phyloP scores from a whole-genome alignment of 2,888 invertebrate genomes.

The Andrena bucephala region DNA sequence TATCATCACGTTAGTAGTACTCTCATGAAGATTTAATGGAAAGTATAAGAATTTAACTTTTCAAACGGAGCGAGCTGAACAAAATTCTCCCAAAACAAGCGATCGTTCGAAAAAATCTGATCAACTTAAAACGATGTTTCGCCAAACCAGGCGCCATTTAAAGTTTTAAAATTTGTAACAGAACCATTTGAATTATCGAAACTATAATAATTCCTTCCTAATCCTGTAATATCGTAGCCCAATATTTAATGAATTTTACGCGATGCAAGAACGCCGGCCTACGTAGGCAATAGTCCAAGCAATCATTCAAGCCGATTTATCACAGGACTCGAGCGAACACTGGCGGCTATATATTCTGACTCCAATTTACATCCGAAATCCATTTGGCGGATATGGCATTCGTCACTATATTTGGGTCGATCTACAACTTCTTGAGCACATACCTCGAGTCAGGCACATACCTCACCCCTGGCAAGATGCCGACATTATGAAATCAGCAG shows the following conservation, averaged over 20 bases:
- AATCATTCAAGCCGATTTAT: conserved; percentile 62
- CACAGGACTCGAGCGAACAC: conserved; percentile 43
- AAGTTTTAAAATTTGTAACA: background rate
- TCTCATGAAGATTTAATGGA: no score
- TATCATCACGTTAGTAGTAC: no score
- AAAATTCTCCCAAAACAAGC: no score
- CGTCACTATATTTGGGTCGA: conserved; percentile 77
- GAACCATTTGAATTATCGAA: background rate
- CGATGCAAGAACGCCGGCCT: conserved; percentile 43
- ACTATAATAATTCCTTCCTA: conserved; percentile 4
- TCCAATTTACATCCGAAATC: conserved; percentile 67
- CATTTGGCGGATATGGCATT: conserved; percentile 66
- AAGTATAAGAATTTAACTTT: no score
- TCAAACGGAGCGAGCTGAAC: no score
- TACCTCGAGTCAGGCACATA: conserved; percentile 77
- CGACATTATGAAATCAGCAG: conserved; percentile 83
- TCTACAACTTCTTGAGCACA: conserved; percentile 75
- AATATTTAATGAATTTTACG: conserved; percentile 55
- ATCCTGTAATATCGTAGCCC: conserved; percentile 18
- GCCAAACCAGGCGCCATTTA: no score
- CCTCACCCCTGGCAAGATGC: conserved; percentile 77
- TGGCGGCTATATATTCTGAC: conserved; percentile 52
- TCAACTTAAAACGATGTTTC: no score
- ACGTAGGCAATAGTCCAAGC: conserved; percentile 52
- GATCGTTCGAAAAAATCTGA: no score